A percentile compares a stretch with the other conserved stretches of the same genome.
Evolutionary conservation across 2,797 vertebrate genomes (phyloP).

Genomic region (Mustela erminea): DNA sequence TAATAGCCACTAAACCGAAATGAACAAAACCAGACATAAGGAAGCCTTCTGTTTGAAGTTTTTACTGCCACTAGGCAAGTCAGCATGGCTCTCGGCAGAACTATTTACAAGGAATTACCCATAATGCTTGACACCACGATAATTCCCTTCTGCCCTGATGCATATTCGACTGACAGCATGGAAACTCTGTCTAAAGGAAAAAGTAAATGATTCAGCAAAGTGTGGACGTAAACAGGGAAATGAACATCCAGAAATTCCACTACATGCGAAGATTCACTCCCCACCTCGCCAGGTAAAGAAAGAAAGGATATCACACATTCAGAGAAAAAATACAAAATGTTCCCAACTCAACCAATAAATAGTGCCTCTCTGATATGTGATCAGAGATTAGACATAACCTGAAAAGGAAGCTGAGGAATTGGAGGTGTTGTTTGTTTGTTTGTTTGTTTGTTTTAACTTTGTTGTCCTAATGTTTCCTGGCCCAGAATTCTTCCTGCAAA

Average conservation of each 20-base stretch:
- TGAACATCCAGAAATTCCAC: slow-evolving; percentile 70
- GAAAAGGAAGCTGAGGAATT: slow-evolving; percentile 61
- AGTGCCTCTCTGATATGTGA: slow-evolving; percentile 70
- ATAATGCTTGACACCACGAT: slow-evolving; percentile 76
- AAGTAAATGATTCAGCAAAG: slow-evolving; percentile 83
- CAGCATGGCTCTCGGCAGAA: slow-evolving; percentile 75
- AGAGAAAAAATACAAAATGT: slow-evolving; percentile 70
- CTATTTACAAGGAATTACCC: slow-evolving; percentile 83
- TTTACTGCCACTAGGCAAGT: slow-evolving; percentile 58
- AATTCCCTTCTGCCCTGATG: slow-evolving; percentile 79
- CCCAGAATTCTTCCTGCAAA: slow-evolving; percentile 62
- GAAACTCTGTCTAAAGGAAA: slow-evolving; percentile 81
- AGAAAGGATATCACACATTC: slow-evolving; percentile 45
- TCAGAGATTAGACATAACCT: slow-evolving; percentile 51
- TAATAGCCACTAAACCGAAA: slow-evolving; percentile 47
- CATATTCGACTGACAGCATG: slow-evolving; percentile 73
- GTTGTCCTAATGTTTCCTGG: background rate
- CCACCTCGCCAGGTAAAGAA: slow-evolving; percentile 75
- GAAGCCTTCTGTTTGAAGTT: slow-evolving; percentile 10
- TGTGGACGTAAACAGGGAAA: slow-evolving; percentile 76
- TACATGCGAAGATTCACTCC: slow-evolving; percentile 74
- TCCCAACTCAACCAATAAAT: slow-evolving; percentile 79
- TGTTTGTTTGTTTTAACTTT: slow-evolving; percentile 53
- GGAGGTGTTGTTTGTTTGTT: background rate
- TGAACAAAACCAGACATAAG: slow-evolving; percentile 45